These are phyloP conservation scores for Tinea pellionella DNA, from an alignment of 2,888 invertebrate species.

Conservation along the genomic window DNA sequence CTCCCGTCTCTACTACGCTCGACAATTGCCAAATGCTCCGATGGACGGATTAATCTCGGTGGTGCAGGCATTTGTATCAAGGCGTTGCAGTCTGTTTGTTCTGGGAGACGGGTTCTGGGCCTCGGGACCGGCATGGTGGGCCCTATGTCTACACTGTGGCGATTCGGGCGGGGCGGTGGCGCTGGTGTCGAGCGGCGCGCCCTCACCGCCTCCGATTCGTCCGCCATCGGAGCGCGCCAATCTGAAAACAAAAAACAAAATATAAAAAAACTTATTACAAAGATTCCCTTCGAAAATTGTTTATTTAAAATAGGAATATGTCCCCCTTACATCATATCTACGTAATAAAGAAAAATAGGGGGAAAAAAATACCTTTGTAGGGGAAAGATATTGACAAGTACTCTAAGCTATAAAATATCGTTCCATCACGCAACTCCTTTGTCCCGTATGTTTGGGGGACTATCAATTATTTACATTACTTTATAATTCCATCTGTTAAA, in stretches of 20 bases:
- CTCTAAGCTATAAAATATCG: slow-evolving; percentile 28
- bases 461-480: too few relatives aligned
- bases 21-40: slow-evolving; percentile 52
- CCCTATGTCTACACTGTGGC: slow-evolving; percentile 12
- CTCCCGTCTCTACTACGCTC: slow-evolving; percentile 34
- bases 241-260: slow-evolving; percentile 29
- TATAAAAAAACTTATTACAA: background rate
- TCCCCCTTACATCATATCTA: background rate
- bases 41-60: slow-evolving; percentile 54
- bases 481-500: too few relatives aligned
- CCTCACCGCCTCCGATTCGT: slow-evolving; percentile 57
- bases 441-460: background rate
- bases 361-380: background rate
- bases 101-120: slow-evolving; percentile 15
- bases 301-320: background rate
- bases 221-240: slow-evolving; percentile 66
- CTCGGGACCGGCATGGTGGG: background rate
- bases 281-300: background rate
- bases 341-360: background rate
- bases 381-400: slow-evolving; percentile 22
- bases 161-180: slow-evolving; percentile 34
- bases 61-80: slow-evolving; percentile 26
- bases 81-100: slow-evolving; percentile 13
- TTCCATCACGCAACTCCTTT: slow-evolving; percentile 24
- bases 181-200: slow-evolving; percentile 46